Percentiles rank a stretch among this genome's conserved stretches.
Evolutionary conservation across 2,113 vertebrate species (phyloP).

Genomic region (Corythaixoides concolor): DNA sequence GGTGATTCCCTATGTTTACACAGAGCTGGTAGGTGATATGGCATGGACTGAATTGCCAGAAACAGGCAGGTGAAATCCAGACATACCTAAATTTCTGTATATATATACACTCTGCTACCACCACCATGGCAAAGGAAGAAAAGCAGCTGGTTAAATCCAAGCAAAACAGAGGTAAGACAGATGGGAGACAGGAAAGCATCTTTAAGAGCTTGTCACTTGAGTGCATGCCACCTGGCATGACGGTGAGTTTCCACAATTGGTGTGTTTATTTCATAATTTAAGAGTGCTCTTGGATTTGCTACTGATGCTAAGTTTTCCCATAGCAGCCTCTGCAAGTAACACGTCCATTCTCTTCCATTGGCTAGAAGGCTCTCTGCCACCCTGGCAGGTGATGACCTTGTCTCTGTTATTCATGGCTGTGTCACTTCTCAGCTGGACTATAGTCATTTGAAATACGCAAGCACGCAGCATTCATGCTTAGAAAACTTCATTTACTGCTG

Average conservation of each 20-base stretch:
- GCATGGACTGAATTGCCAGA: neutral
- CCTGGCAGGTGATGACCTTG: conserved; percentile 50
- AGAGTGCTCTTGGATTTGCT: neutral
- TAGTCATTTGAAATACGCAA: conserved; percentile 47
- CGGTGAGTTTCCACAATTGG: neutral
- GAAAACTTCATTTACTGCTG: conserved; percentile 56
- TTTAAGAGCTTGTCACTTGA: conserved; percentile 4
- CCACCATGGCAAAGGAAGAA: neutral
- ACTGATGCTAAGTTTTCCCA: neutral
- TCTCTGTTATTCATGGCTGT: conserved; percentile 1
- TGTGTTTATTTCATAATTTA: neutral
- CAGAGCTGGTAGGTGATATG: neutral
- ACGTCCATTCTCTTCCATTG: neutral
- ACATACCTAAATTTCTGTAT: neutral
- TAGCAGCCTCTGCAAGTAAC: neutral
- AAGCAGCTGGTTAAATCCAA: neutral
- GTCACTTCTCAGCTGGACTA: conserved; percentile 56
- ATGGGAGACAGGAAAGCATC: neutral
- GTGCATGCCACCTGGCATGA: neutral
- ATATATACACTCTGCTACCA: neutral
- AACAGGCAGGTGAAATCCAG: neutral
- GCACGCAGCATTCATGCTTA: conserved; percentile 5
- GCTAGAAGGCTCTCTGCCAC: neutral
- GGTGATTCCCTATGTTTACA: neutral
- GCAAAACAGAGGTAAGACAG: neutral